Conservation (phyloP, 1,140 invertebrate species). For the Drosophila gunungcola region DNA sequence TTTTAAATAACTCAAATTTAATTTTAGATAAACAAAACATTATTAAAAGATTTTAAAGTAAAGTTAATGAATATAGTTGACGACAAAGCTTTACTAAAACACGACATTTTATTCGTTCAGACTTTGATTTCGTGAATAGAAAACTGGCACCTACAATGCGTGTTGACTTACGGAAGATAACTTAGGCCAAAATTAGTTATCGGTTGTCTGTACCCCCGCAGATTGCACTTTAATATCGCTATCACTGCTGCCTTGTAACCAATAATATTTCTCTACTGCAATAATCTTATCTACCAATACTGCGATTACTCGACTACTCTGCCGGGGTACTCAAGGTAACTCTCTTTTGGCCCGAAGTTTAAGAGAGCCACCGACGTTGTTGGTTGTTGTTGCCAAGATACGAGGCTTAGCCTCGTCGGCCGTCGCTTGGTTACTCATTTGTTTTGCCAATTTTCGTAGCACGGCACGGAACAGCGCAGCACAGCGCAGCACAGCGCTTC, state of each 20-base stretch:
- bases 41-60: not conserved
- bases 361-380: constrained; percentile 36
- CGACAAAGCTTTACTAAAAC: no score
- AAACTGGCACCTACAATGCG: not conserved
- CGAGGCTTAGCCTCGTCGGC: constrained; percentile 52
- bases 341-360: constrained; percentile 17
- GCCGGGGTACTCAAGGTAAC: not conserved
- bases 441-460: constrained; percentile 81
- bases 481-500: constrained; percentile 51
- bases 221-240: constrained; percentile 25
- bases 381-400: constrained; percentile 73
- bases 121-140: not conserved
- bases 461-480: constrained; percentile 57
- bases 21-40: not conserved
- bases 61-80: no score
- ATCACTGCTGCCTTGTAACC: constrained; percentile 33
- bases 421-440: constrained; percentile 81
- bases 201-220: constrained; percentile 8
- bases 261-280: constrained; percentile 6
- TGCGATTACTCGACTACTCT: constrained; percentile 39
- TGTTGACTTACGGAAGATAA: not conserved
- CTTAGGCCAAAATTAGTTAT: not conserved
- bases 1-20: no score
- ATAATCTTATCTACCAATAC: constrained; percentile 6
- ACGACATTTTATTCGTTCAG: no score